Evolutionary conservation across 30 jellyfish, hydroid and myxozoan genomes (phyloP).

Genomic region (Haliclystus octoradiatus): DNA sequence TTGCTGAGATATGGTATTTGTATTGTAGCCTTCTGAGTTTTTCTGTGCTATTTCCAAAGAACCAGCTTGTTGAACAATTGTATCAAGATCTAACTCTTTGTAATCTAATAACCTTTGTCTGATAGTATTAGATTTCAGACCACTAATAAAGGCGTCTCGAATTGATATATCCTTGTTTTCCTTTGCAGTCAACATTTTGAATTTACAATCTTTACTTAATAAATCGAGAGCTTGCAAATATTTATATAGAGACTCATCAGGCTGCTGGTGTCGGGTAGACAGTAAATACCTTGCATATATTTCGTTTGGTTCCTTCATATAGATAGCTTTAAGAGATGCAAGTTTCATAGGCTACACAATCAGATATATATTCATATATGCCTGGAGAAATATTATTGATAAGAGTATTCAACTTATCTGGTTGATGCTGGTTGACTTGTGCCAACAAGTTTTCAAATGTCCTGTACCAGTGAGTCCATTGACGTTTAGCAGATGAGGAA

Average conservation of each 20-base stretch:
- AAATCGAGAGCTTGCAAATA: constrained; percentile 12
- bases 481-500: constrained; percentile 19
- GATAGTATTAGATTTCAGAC: constrained; percentile 23
- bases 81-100: constrained; percentile 4
- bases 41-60: constrained; percentile 37
- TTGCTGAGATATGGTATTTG: no score
- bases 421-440: constrained; percentile 11
- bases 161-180: constrained; percentile 30
- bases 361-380: constrained; percentile 17
- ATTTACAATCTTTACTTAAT: constrained; percentile 9
- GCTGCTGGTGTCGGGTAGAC: constrained; percentile 8
- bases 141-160: constrained; percentile 40
- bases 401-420: constrained; percentile 13
- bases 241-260: constrained; percentile 9
- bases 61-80: constrained; percentile 36
- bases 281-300: no score
- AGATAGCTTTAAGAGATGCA: no score
- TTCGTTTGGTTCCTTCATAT: constrained; percentile 18
- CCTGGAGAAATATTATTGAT: constrained; percentile 17
- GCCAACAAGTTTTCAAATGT: constrained; percentile 25
- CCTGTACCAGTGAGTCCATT: constrained; percentile 27
- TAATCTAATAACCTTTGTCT: constrained; percentile 42
- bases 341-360: constrained; percentile 7
- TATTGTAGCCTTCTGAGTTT: constrained; percentile 25
- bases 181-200: constrained; percentile 23